Evolutionary conservation across 2,797 vertebrate genomes (phyloP).

Genomic region (Orestias chungarensis): DNA sequence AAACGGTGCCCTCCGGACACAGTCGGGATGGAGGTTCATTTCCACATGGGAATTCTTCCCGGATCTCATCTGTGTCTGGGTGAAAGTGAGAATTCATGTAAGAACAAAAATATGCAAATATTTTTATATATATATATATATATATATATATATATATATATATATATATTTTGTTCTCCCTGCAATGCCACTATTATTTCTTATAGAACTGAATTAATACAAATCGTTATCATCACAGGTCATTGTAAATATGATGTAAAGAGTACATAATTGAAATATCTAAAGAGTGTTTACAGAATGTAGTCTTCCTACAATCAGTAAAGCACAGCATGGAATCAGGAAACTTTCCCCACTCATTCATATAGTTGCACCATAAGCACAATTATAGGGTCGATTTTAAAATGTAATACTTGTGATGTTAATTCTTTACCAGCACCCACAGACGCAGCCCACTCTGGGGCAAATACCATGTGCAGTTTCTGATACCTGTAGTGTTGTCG

Average conservation of each 20-base stretch:
- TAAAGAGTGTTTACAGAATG: too few species aligned
- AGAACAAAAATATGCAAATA: background rate
- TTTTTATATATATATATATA: too few species aligned
- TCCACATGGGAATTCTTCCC: conserved; percentile 89
- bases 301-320: too few species aligned
- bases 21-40: conserved; percentile 82
- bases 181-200: background rate
- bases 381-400: background rate
- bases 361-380: too few species aligned
- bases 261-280: background rate
- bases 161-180: too few species aligned
- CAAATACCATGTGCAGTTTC: background rate
- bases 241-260: background rate
- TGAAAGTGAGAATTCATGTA: background rate
- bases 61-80: conserved; percentile 82
- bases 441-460: background rate
- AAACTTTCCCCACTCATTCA: background rate
- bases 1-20: conserved; percentile 89
- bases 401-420: background rate
- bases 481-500: conserved; percentile 81
- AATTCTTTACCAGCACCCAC: conserved; percentile 2
- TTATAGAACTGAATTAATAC: background rate
- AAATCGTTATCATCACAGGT: background rate
- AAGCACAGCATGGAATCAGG: background rate
- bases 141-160: too few species aligned